Evolutionary conservation across 2,797 vertebrate genomes (phyloP), one percentile per base, ranked within the genome.

Genomic region (Channallabes apus): DNA sequence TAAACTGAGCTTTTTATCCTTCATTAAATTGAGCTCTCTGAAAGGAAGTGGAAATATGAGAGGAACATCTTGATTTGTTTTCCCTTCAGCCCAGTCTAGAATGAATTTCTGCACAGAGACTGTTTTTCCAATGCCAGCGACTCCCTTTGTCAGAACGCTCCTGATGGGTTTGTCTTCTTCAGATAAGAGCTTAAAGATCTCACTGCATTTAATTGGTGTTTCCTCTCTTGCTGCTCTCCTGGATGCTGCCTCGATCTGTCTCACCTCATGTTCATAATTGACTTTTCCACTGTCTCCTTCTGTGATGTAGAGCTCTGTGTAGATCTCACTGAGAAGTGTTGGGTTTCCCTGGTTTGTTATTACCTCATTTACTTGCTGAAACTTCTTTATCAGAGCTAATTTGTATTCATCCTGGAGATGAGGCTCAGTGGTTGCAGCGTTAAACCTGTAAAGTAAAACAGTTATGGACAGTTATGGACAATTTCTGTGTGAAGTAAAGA

Each of bases 191-290:
- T n/a, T n/a, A n/a, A n/a, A n/a, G n/a, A n/a, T n/a, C n/a, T n/a
- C n/a, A n/a, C n/a, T n/a, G n/a, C n/a, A n/a, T n/a, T n/a, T n/a
- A n/a, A n/a, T n/a, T n/a, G n/a, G n/a, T n/a, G n/a, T 32, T 67
- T 29, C 65, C 11, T 32, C n/a, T 32, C 12, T 18, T 32, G 14
- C 65, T 67, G 65, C 65, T 67, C 65, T 67, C 65, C 65, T 67
- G 65, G 27, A 67, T 67, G 65, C 27, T 67, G 65, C 65, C 65
- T 67, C 65, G 15, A 67, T 67, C 65, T 67, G 65, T 32, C 65
- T 67, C 65, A 67, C 29, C 29, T 67, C 65, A 67, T 67, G 65
- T 67, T 67, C 27, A 67, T 67, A 32, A 67, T 67, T 67, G 65
- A 67, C 65, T 17, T 67, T 67, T 32, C 65, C 65, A 67, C 65